Percentiles rank a stretch among this genome's conserved stretches.
These are phyloP conservation scores for Emydocephalus ijimae DNA, from an alignment of 2,113 vertebrate genomes.

Conservation along the genomic window DNA sequence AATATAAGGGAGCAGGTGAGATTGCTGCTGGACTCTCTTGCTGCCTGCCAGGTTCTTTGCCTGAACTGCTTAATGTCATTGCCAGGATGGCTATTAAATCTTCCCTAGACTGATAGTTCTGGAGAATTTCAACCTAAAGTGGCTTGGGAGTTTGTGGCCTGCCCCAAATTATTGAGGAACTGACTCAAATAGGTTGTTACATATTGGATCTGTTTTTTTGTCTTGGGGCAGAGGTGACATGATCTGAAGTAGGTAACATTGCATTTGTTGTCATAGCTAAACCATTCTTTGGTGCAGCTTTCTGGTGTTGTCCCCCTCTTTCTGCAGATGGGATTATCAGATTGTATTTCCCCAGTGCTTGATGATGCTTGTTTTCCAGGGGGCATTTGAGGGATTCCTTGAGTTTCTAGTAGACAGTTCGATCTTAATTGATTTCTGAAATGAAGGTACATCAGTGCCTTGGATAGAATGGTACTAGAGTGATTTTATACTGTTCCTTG, in stretches of 20 bases:
- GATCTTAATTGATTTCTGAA: neutral
- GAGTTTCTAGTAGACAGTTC: neutral
- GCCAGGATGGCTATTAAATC: neutral
- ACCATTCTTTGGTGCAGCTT: neutral
- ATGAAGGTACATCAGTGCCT: neutral
- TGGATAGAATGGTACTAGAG: neutral
- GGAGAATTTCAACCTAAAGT: neutral
- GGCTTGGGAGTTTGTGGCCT: neutral
- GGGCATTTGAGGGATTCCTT: neutral
- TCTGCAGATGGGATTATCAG: neutral
- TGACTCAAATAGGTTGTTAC: neutral
- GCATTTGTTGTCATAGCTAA: neutral
- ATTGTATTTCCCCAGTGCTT: neutral
- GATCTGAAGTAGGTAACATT: neutral
- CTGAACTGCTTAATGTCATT: neutral
- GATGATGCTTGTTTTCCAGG: neutral
- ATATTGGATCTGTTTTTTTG: neutral
- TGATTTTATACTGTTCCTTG: neutral
- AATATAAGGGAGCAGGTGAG: neutral
- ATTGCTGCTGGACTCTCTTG: neutral
- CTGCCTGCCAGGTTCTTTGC: neutral
- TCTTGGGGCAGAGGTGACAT: neutral
- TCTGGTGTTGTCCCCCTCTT: neutral
- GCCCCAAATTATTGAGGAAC: neutral
- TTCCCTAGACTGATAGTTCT: neutral